Evolutionary conservation across 2,888 invertebrate genomes (phyloP).

Genomic region (Noctuana brunneofusca): DNA sequence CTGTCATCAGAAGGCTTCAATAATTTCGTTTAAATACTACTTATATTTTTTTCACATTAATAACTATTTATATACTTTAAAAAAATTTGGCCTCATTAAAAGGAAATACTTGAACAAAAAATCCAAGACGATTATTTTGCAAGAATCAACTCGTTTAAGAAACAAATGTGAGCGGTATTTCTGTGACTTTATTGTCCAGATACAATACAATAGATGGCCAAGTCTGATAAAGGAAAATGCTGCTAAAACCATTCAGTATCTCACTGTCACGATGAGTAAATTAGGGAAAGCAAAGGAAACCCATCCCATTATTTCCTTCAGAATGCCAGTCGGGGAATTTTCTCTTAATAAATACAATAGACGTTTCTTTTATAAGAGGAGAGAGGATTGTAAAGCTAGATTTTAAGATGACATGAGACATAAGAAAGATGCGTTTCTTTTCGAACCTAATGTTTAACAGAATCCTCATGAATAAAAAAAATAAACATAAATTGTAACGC

Average conservation of each 20-base stretch:
- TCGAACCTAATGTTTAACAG: too few relatives aligned
- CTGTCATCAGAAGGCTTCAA: too few relatives aligned
- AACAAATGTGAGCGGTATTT: neutral
- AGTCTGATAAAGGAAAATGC: slow-evolving; percentile 11
- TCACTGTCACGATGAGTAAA: slow-evolving; percentile 25
- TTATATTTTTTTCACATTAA: too few relatives aligned
- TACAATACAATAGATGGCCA: neutral
- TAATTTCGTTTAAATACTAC: too few relatives aligned
- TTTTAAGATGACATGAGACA: too few relatives aligned
- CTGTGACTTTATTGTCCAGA: slow-evolving; percentile 11
- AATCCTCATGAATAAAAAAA: too few relatives aligned
- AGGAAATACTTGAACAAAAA: neutral
- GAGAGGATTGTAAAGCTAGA: too few relatives aligned
- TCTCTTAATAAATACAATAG: slow-evolving; percentile 4
- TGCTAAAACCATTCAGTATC: slow-evolving; percentile 21
- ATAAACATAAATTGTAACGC: too few relatives aligned
- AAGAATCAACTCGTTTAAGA: neutral
- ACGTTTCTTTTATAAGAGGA: neutral
- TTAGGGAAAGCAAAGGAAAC: slow-evolving; percentile 24
- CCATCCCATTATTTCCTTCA: slow-evolving; percentile 19
- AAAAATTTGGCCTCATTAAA: neutral
- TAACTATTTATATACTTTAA: too few relatives aligned
- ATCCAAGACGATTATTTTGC: neutral
- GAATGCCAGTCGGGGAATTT: neutral
- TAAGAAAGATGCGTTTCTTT: too few relatives aligned